A percentile compares a stretch with the other conserved stretches of the same genome.
Evolutionary conservation across 2,113 vertebrate species (phyloP).

Genomic region (Paedocypris sp.): DNA sequence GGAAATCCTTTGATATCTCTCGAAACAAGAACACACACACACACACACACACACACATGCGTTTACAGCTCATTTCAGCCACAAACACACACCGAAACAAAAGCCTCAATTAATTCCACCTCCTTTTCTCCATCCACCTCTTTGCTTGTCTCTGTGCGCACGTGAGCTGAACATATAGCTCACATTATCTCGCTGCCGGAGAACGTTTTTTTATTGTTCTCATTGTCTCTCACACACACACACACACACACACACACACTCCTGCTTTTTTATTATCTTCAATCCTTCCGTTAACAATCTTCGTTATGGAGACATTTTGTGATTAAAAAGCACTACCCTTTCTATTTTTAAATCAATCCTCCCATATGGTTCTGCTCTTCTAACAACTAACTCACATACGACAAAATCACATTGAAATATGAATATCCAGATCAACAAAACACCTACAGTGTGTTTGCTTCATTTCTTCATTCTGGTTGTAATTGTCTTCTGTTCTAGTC

Average conservation of each 20-base stretch:
- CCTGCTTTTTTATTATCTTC: background rate
- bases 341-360: background rate
- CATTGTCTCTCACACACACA: background rate
- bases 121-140: background rate
- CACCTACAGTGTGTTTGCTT: no score
- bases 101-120: background rate
- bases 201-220: constrained; percentile 11
- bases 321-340: background rate
- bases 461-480: no score
- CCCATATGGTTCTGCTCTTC: background rate
- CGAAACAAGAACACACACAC: background rate
- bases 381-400: no score
- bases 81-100: background rate
- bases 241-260: background rate
- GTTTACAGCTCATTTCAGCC: no score
- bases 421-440: no score
- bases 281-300: background rate
- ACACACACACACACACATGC: constrained; percentile 6
- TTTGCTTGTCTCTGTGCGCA: background rate
- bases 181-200: constrained; percentile 8
- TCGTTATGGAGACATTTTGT: no score
- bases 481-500: no score
- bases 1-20: background rate
- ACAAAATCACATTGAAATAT: no score
- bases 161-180: background rate